Percentiles rank a stretch among this genome's conserved stretches.
Conservation (phyloP, 2,797 vertebrate species). For the Aulostomus chinensis region DNA sequence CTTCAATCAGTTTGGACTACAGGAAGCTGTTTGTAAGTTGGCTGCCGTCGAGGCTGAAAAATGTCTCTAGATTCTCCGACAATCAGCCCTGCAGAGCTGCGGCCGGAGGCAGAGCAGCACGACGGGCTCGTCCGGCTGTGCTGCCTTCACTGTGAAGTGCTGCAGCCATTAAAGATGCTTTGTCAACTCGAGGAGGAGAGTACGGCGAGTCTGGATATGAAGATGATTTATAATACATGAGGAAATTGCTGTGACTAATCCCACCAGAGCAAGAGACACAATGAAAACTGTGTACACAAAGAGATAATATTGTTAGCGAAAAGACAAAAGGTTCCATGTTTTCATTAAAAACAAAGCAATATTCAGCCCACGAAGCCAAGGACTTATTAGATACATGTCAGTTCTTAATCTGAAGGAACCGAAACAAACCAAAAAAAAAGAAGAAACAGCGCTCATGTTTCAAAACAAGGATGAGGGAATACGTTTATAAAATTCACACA, state of each 20-base stretch:
- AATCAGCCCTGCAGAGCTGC: slow-evolving; percentile 49
- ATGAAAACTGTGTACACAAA: slow-evolving; percentile 18
- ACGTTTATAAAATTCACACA: too few species aligned
- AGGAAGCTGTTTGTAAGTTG: slow-evolving; percentile 62
- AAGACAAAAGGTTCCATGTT: slow-evolving; percentile 13
- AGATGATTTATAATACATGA: slow-evolving; percentile 45
- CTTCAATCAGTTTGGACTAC: slow-evolving; percentile 48
- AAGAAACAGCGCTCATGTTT: too few species aligned
- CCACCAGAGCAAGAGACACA: slow-evolving; percentile 34
- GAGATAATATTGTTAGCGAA: slow-evolving; percentile 9
- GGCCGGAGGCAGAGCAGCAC: slow-evolving; percentile 39
- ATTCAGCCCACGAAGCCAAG: background rate
- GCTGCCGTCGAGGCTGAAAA: slow-evolving; percentile 57
- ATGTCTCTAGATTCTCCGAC: slow-evolving; percentile 43
- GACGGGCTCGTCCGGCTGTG: slow-evolving; percentile 43
- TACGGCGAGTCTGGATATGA: slow-evolving; percentile 21
- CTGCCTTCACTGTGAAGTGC: slow-evolving; percentile 47
- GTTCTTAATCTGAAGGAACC: slow-evolving; percentile 23
- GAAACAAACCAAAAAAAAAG: too few species aligned
- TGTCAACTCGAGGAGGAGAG: slow-evolving; percentile 34
- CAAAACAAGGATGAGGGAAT: too few species aligned
- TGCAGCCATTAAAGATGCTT: slow-evolving; percentile 51
- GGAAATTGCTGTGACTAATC: slow-evolving; percentile 35
- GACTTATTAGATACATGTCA: background rate
- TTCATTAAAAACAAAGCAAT: slow-evolving; percentile 14